phyloP scores from a whole-genome alignment of 2,888 invertebrate genomes.

The Diarsia rubi region DNA sequence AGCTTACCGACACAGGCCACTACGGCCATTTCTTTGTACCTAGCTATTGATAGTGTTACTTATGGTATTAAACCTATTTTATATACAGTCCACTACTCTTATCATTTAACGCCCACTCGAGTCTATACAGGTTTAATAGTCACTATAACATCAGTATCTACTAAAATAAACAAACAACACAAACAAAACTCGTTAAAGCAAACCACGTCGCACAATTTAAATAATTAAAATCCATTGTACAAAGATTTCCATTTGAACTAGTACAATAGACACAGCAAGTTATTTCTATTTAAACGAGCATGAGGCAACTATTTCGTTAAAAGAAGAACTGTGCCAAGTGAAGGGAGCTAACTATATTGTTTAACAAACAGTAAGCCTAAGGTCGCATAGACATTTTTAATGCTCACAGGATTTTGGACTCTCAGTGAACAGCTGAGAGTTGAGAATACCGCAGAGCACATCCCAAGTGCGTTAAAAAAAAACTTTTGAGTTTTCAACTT shows the following conservation, averaged over 20 bases:
- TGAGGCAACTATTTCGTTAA: slow-evolving; percentile 22
- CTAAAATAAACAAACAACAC: too few species aligned
- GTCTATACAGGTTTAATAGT: too few species aligned
- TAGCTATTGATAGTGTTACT: too few species aligned
- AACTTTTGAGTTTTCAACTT: background rate
- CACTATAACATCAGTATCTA: background rate
- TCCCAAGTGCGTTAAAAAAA: background rate
- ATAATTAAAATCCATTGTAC: slow-evolving; percentile 34
- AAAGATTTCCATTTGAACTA: slow-evolving; percentile 15
- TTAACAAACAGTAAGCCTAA: slow-evolving; percentile 31
- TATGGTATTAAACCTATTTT: too few species aligned
- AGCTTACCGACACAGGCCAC: too few species aligned
- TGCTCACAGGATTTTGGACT: background rate
- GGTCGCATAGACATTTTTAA: background rate
- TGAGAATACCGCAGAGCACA: background rate
- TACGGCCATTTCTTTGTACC: too few species aligned
- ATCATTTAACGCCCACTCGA: too few species aligned
- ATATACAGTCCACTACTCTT: too few species aligned
- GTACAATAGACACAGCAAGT: slow-evolving; percentile 20
- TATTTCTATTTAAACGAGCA: slow-evolving; percentile 35
- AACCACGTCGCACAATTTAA: slow-evolving; percentile 31
- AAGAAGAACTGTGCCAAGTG: slow-evolving; percentile 25
- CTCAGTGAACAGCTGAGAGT: background rate
- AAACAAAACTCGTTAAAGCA: background rate
- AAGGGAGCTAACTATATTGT: slow-evolving; percentile 44